These are phyloP conservation scores for Leptonema lineaticorne DNA, from an alignment of 1,140 invertebrate species.

Conservation along the genomic window DNA sequence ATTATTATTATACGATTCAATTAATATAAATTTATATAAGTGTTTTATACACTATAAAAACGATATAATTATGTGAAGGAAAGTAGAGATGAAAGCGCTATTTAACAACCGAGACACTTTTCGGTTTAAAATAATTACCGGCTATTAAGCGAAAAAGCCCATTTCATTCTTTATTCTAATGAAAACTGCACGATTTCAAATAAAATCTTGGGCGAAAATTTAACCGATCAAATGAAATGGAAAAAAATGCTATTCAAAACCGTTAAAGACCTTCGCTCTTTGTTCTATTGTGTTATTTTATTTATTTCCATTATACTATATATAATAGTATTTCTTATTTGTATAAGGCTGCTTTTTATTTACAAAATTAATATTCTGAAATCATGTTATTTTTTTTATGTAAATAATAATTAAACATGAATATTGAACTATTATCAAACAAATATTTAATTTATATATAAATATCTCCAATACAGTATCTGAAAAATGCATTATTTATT, in stretches of 20 bases:
- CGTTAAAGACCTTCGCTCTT: not conserved
- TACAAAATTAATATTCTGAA: not conserved
- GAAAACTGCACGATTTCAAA: not conserved
- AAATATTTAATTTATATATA: too few species aligned
- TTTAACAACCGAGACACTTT: slow-evolving; percentile 7
- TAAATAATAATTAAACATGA: too few species aligned
- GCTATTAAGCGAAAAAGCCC: slow-evolving; percentile 11
- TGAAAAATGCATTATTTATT: too few species aligned
- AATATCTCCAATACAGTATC: too few species aligned
- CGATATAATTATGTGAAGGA: not conserved
- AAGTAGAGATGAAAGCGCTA: not conserved
- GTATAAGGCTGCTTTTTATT: too few species aligned
- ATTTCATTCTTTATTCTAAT: not conserved
- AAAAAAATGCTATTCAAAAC: not conserved
- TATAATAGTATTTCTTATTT: too few species aligned
- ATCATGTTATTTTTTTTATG: too few species aligned
- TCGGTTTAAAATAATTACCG: slow-evolving; percentile 6
- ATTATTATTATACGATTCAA: too few species aligned
- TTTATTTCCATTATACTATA: not conserved
- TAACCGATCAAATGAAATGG: slow-evolving; percentile 16
- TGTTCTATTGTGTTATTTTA: not conserved
- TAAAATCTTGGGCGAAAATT: too few species aligned
- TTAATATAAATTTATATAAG: too few species aligned
- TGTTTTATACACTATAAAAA: too few species aligned
- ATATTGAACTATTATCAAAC: too few species aligned